A percentile compares a stretch with the other conserved stretches of the same genome.
Evolutionary conservation across 64 coral and sea anemone genomes (phyloP).

Genomic region (Montipora capricornis): DNA sequence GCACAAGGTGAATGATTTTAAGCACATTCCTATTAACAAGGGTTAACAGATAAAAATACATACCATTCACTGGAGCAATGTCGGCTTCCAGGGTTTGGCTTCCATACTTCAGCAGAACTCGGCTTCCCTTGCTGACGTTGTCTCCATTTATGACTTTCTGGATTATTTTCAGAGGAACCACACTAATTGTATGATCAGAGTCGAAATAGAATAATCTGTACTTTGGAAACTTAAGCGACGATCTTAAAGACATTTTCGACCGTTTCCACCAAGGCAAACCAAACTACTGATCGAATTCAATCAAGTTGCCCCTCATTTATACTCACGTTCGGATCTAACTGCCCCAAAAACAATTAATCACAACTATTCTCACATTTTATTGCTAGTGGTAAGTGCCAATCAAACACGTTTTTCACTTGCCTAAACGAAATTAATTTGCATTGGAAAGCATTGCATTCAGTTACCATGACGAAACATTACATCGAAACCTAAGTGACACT

Average conservation of each 20-base stretch:
- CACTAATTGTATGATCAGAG: not conserved
- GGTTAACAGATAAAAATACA: not conserved
- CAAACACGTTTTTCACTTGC: no score
- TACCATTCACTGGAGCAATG: slow-evolving; percentile 28
- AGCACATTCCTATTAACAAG: no score
- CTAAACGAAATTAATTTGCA: no score
- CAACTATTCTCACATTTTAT: no score
- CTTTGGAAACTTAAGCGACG: slow-evolving; percentile 9
- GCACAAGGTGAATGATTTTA: no score
- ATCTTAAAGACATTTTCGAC: slow-evolving; percentile 13
- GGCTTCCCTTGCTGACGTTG: slow-evolving; percentile 28
- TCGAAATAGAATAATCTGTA: slow-evolving; percentile 28
- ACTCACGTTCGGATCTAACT: no score
- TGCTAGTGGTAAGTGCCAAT: no score
- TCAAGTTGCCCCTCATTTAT: not conserved
- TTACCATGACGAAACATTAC: no score
- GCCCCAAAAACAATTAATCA: no score
- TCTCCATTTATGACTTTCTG: not conserved
- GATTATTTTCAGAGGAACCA: slow-evolving; percentile 13
- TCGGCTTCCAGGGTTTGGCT: not conserved
- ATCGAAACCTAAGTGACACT: no score
- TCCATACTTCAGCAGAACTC: not conserved
- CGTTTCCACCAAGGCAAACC: not conserved
- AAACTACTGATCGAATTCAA: not conserved
- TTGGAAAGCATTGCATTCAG: no score